Evolutionary conservation across 2,113 vertebrate species (phyloP).

Genomic region (Glareola pratincola): DNA sequence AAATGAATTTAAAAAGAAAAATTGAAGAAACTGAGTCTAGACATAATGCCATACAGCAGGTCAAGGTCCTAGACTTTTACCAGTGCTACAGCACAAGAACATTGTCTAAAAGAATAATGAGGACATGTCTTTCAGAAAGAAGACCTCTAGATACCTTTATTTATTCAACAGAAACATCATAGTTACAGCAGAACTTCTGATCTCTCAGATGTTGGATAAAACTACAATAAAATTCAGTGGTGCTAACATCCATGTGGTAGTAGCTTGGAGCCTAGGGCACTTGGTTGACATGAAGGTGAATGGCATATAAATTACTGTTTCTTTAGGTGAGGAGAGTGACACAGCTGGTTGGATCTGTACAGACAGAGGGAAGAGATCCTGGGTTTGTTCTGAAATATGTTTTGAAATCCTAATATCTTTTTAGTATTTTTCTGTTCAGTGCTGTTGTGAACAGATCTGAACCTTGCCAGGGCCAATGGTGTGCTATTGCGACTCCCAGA

Average conservation of each 20-base stretch:
- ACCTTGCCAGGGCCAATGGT: fast-evolving
- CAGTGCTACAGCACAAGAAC: background rate
- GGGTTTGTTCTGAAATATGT: background rate
- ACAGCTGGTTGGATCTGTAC: background rate
- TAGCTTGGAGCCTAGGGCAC: too few species aligned
- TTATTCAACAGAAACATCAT: background rate
- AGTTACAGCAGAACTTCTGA: background rate
- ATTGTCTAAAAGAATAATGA: background rate
- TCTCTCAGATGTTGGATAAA: background rate
- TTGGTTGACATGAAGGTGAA: background rate
- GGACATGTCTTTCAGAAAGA: background rate
- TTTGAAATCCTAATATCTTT: background rate
- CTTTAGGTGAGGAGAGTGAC: background rate
- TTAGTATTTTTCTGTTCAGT: background rate
- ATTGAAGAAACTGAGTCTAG: background rate
- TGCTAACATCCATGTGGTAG: too few species aligned
- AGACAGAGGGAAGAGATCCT: background rate
- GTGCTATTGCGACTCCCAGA: background rate
- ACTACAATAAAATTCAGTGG: background rate
- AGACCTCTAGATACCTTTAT: background rate
- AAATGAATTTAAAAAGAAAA: background rate
- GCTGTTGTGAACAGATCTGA: background rate
- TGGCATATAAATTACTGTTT: background rate
- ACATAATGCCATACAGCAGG: background rate
- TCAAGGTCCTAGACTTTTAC: background rate